Conservation (phyloP, 35 echinoderm and acorn worm genomes). For the Ophiothrix spiculata region DNA sequence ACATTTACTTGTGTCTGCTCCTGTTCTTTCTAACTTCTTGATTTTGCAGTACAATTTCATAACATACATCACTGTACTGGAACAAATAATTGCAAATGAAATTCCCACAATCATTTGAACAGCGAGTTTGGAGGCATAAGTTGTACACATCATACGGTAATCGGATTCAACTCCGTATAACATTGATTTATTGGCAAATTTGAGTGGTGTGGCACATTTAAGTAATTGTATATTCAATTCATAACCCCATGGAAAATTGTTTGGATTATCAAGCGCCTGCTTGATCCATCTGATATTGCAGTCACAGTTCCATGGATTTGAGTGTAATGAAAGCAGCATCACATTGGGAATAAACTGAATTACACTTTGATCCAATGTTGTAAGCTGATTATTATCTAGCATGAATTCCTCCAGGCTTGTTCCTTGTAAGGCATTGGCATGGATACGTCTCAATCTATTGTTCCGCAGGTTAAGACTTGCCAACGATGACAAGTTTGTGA, state of each 20-base stretch:
- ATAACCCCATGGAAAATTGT: not conserved
- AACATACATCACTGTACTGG: slow-evolving; percentile 64
- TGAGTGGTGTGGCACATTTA: slow-evolving; percentile 15
- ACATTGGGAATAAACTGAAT: slow-evolving; percentile 18
- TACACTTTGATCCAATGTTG: slow-evolving; percentile 12
- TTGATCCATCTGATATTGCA: slow-evolving; percentile 63
- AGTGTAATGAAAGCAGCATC: slow-evolving; percentile 7
- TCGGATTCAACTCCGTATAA: not conserved
- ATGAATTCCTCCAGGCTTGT: not conserved
- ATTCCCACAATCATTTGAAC: slow-evolving; percentile 80
- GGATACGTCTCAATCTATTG: slow-evolving; percentile 25
- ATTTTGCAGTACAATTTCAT: slow-evolving; percentile 76
- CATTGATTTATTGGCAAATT: not conserved
- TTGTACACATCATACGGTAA: slow-evolving; percentile 40
- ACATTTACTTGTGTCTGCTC: slow-evolving; percentile 59
- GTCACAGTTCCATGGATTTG: slow-evolving; percentile 75
- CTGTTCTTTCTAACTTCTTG: slow-evolving; percentile 66
- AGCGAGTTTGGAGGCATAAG: slow-evolving; percentile 58
- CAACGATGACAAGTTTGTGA: slow-evolving; percentile 21
- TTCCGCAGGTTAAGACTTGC: slow-evolving; percentile 23
- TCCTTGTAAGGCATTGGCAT: slow-evolving; percentile 32
- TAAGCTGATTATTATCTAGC: slow-evolving; percentile 41
- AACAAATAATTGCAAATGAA: slow-evolving; percentile 56
- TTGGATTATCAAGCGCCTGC: slow-evolving; percentile 9
- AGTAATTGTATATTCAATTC: slow-evolving; percentile 17